Evolutionary conservation across 2,888 invertebrate genomes (phyloP).

Genomic region (Entomobrya multifasciata): DNA sequence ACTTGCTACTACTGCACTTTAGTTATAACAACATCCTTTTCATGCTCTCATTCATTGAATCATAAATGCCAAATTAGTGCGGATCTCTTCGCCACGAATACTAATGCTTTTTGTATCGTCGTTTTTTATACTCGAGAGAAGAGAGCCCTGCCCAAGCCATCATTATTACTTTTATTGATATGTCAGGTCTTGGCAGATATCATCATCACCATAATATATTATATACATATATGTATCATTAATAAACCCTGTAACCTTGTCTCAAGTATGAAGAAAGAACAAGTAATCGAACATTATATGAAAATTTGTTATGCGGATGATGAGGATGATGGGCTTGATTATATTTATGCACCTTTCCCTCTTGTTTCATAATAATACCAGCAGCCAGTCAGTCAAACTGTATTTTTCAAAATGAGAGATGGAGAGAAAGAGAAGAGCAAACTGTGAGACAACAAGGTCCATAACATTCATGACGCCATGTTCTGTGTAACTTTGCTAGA

Average conservation of each 20-base stretch:
- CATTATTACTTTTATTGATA: slow-evolving; percentile 74
- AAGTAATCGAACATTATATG: no score
- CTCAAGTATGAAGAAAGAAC: no score
- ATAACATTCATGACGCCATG: slow-evolving; percentile 50
- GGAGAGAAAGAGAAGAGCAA: neutral
- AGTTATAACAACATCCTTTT: slow-evolving; percentile 65
- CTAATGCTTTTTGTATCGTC: slow-evolving; percentile 62
- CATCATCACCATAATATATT: slow-evolving; percentile 9
- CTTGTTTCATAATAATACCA: slow-evolving; percentile 20
- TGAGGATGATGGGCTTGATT: neutral
- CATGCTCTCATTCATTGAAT: slow-evolving; percentile 74
- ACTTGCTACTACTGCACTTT: neutral
- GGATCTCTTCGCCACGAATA: slow-evolving; percentile 69
- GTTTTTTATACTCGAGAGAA: slow-evolving; percentile 38
- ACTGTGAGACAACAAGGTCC: slow-evolving; percentile 64
- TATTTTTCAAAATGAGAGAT: slow-evolving; percentile 1
- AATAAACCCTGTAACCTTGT: no score
- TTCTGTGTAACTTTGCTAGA: no score
- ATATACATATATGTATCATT: neutral
- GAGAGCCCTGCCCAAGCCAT: slow-evolving; percentile 69
- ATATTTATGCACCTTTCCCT: slow-evolving; percentile 19
- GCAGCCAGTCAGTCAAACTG: slow-evolving; percentile 23
- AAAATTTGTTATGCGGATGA: neutral
- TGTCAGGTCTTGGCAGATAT: slow-evolving; percentile 68
- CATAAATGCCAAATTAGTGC: slow-evolving; percentile 75